Evolutionary conservation across 2,797 vertebrate genomes (phyloP), one percentile per base, ranked within the genome.

Genomic region (Otolemur crassicaudatus): DNA sequence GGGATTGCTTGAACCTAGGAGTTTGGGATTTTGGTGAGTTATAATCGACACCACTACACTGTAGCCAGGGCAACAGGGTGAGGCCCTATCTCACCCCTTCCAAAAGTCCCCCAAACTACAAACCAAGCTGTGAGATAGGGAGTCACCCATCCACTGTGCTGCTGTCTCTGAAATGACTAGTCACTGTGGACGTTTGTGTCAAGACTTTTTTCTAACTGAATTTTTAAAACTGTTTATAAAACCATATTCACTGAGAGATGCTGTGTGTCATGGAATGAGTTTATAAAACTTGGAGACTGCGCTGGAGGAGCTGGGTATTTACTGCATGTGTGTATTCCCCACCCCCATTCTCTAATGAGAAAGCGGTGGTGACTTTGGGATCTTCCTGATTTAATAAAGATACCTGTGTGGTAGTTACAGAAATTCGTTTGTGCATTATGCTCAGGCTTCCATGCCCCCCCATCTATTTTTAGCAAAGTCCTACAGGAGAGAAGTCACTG

Each of bases 191-290:
- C 22, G 63, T 61, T 72, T 72, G 76, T 86, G 56, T 67, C 43
- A 60, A 95, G 34, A 69, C 60, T 90, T 73, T 75, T 67, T 12
- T 16, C 37, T 22, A 58, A 9, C 31, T 37, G 22, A 80, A 80
- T 22, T 58, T 80, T 37, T 60, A 91, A 80, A 96, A n/a, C 43
- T 75, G 11, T 46, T 95, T 65, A 31, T 91, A 93, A 65, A 83
- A 23, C 14, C 70, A 0, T 43, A 46, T 65, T 61, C 49, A 82
- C 43, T 73, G 17, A 91, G 61, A 81, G n/a, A 34, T 76, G 23
- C n/a, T 65, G 0, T 67, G 16, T 60, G 5, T 77, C n/a, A 69
- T 56, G 65, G 14, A 60, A 96, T 56, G 13, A 60, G 82, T 40
- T 73, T 69, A 37, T 73, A 61, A 86, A 70, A 34, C 9, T 7